Conservation (phyloP, 2,797 vertebrate genomes). For the Pogoniulus pusillus region DNA sequence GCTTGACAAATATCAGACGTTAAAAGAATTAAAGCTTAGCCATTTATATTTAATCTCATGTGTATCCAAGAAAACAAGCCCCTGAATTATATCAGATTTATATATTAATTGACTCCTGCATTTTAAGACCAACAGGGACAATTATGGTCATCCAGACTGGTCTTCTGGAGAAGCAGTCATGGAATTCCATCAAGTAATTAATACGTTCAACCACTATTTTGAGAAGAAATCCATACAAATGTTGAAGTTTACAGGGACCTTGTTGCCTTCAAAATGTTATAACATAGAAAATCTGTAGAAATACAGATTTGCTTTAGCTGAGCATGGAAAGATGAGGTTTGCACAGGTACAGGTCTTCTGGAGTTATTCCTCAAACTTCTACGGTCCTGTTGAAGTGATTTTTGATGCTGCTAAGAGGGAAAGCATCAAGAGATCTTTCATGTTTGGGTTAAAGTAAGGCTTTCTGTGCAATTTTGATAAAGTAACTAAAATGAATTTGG, state of each 20-base stretch:
- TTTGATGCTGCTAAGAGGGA: not conserved
- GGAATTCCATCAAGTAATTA: constrained; percentile 2
- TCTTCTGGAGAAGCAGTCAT: not conserved
- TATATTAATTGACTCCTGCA: constrained; percentile 20
- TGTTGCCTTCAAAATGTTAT: not conserved
- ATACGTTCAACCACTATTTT: not conserved
- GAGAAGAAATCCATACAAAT: not conserved
- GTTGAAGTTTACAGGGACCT: not conserved
- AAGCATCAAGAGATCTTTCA: not conserved
- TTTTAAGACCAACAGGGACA: not conserved
- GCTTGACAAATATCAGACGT: constrained; percentile 58
- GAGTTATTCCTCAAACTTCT: not conserved
- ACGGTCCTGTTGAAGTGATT: not conserved
- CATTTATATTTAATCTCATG: constrained; percentile 29
- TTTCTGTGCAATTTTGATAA: not conserved
- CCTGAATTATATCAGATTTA: constrained; percentile 3
- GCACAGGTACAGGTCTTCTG: not conserved
- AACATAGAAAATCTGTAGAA: not conserved
- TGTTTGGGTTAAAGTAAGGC: not conserved
- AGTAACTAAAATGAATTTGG: not conserved
- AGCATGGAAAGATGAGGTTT: not conserved
- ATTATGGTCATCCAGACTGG: constrained; percentile 10
- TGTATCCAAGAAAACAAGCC: constrained; percentile 31
- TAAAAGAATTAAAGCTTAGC: constrained; percentile 42
- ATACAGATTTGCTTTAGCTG: not conserved